Evolutionary conservation across 2,888 invertebrate species (phyloP), one percentile per base, ranked within the genome.

Genomic region (Vannuccia rotundouncinata): DNA sequence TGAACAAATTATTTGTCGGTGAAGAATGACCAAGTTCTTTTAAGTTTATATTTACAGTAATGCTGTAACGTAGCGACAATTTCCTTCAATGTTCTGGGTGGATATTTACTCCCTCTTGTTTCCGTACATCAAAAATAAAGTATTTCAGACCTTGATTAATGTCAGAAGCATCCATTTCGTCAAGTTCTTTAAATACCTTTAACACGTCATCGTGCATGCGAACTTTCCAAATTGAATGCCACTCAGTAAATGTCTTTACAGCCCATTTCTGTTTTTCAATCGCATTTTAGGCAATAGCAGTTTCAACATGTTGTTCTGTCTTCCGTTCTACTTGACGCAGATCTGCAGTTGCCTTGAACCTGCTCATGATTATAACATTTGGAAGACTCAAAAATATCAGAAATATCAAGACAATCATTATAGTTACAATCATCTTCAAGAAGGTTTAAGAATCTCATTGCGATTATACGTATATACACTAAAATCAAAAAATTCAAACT

Each of bases 251-350:
- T 31, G 17, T 31, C 29, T 29, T 75, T 29, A 5, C 31, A 73
- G 73, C 73, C 73, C 73, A 73, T 73, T 73, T 22, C 73, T 25
- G 27, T 73, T 73, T 73, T 45, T 45, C 45, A 45, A 45, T 45
- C 45, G 45, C 17, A 5, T 45, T 45, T 45, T 45, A 17, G 45
- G 45, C 10, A 45, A 45, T 45, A 45, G 45, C 45, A 45, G 45
- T 45, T 10, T 45, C 45, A 45, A 45, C 45, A 45, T 45, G 45
- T 45, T 45, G 45, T 45, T 45, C 45, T 45, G 45, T 45, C 45
- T 45, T 45, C 45, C 45, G 45, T 45, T 45, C 45, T 45, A 45
- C 10, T 45, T 45, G 45, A 45, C 45, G 45, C 45, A 45, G 17
- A 45, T 45, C 45, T 45, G n/a, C n/a, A n/a, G 45, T 45, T 45